Evolutionary conservation across 2,113 vertebrate genomes (phyloP).

Genomic region (Pseudopipra pipra): DNA sequence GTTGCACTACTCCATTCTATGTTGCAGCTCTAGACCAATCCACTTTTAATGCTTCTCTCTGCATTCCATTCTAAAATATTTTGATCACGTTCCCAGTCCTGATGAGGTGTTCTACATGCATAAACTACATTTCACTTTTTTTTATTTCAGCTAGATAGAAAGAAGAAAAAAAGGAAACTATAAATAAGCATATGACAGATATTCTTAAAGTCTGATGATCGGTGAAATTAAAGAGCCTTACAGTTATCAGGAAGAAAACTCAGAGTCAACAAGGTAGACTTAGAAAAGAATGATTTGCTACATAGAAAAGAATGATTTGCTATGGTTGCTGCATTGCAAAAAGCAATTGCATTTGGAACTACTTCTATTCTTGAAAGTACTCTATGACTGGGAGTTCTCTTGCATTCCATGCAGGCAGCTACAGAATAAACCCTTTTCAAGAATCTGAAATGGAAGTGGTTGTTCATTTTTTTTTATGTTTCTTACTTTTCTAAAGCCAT

Average conservation of each 20-base stretch:
- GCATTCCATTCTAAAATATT: neutral
- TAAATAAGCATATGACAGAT: neutral
- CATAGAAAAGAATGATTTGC: neutral
- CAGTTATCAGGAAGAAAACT: neutral
- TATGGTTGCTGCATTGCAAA: neutral
- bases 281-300: neutral
- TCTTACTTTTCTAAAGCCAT: neutral
- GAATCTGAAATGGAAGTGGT: neutral
- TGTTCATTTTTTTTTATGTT: neutral
- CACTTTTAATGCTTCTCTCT: neutral
- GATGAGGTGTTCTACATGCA: neutral
- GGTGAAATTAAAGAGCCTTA: neutral
- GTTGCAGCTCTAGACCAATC: neutral
- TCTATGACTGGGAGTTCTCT: neutral
- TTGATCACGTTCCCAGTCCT: neutral
- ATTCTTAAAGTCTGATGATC: neutral
- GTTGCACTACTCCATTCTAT: neutral
- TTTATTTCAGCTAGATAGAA: neutral
- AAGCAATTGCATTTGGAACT: neutral
- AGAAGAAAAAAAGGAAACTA: neutral
- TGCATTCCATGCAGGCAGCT: neutral
- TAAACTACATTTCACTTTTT: neutral
- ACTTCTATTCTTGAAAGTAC: neutral
- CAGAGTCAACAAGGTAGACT: neutral
- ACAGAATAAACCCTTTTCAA: neutral